These are phyloP conservation scores for Papilio polyxenes DNA, from an alignment of 1,140 invertebrate species.

Conservation along the genomic window DNA sequence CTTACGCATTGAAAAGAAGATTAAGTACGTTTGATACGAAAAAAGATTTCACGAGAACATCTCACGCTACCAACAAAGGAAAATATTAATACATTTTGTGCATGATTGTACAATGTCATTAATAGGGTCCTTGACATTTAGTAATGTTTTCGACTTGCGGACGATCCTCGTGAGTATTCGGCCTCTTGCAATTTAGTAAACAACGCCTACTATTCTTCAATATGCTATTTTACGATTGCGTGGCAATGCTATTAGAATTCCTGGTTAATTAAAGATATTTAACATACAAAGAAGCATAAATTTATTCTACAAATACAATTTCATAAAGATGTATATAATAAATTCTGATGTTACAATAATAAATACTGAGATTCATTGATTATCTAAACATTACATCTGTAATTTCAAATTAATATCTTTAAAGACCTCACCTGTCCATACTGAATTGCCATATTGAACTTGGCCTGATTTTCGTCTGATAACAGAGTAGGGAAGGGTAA, in stretches of 20 bases:
- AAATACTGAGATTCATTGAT: neutral
- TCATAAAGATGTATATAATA: too few species aligned
- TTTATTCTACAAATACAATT: too few species aligned
- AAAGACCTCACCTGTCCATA: constrained; percentile 14
- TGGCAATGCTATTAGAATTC: neutral
- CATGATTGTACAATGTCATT: constrained; percentile 12
- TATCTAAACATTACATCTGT: neutral
- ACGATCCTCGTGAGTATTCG: constrained; percentile 16
- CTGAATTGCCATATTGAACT: neutral
- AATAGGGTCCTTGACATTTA: constrained; percentile 35
- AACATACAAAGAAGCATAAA: too few species aligned
- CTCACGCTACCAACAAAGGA: neutral
- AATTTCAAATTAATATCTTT: neutral
- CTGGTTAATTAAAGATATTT: neutral
- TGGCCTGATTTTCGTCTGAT: constrained; percentile 22
- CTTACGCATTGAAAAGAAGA: too few species aligned
- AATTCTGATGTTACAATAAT: neutral
- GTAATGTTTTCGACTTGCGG: neutral
- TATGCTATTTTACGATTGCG: neutral
- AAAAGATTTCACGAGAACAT: neutral
- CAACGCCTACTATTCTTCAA: neutral
- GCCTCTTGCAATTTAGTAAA: constrained; percentile 13
- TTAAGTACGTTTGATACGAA: too few species aligned
- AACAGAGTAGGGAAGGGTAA: neutral
- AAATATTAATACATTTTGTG: neutral